phyloP scores from a whole-genome alignment of 1,140 invertebrate species.

The Neodiprion virginianus region DNA sequence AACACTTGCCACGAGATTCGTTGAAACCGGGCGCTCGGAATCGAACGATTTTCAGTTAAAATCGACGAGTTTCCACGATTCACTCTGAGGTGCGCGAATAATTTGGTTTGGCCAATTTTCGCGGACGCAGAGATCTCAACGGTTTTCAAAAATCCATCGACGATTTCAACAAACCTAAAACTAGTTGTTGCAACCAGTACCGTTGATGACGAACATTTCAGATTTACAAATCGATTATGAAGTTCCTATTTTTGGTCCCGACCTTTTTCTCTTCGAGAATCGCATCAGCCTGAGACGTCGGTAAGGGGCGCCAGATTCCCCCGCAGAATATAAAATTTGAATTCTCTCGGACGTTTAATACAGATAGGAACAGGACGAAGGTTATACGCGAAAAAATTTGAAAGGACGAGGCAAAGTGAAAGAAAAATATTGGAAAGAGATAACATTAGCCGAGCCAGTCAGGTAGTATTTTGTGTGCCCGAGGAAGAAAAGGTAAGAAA shows the following conservation, averaged over 20 bases:
- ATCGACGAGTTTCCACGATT: not conserved
- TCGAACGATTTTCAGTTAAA: too few species aligned
- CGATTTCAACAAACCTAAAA: too few species aligned
- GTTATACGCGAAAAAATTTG: not conserved
- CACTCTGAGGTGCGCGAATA: not conserved
- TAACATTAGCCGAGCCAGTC: not conserved
- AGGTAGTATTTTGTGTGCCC: not conserved
- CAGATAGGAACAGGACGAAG: not conserved
- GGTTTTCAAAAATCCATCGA: too few species aligned
- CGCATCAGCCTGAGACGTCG: too few species aligned
- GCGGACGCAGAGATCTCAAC: too few species aligned
- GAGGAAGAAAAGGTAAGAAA: not conserved
- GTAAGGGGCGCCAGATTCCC: not conserved
- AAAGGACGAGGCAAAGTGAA: not conserved
- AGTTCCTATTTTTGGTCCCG: too few species aligned
- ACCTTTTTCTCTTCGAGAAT: not conserved
- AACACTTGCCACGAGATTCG: not conserved
- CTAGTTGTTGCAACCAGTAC: too few species aligned
- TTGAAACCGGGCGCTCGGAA: too few species aligned
- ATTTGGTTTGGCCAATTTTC: not conserved
- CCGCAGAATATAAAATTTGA: not conserved
- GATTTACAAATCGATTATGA: too few species aligned
- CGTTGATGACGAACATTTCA: too few species aligned
- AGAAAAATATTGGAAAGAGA: conserved; percentile 4
- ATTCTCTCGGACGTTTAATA: not conserved